Conservation (phyloP, 2,797 vertebrate species). For the Tragopan temminckii region DNA sequence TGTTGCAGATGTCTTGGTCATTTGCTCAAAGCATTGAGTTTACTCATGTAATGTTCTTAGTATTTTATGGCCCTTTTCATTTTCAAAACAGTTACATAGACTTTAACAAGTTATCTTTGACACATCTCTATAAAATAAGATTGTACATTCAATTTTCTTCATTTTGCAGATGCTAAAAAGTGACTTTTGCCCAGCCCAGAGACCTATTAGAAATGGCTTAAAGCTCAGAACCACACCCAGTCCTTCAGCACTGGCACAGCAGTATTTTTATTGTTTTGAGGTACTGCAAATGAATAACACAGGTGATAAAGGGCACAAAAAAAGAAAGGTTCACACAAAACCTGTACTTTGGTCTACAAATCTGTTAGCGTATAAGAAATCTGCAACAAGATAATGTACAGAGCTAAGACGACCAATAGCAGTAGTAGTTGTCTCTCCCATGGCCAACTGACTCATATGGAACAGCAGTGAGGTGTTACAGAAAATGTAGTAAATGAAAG, state of each 20-base stretch:
- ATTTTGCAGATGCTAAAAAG: not conserved
- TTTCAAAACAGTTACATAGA: not conserved
- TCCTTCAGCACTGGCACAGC: not conserved
- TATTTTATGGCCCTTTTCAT: not conserved
- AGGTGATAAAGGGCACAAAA: not conserved
- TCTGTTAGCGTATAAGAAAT: not conserved
- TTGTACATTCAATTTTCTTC: not conserved
- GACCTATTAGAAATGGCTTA: not conserved
- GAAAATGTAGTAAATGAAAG: not conserved
- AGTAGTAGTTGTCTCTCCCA: not conserved
- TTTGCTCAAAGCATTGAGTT: not conserved
- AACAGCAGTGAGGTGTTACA: not conserved
- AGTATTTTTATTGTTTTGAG: not conserved
- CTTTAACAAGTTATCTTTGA: not conserved
- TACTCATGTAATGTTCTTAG: not conserved
- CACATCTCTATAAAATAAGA: not conserved
- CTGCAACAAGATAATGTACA: not conserved
- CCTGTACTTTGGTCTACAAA: not conserved
- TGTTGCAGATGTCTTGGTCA: conserved; percentile 33
- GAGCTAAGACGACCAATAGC: not conserved
- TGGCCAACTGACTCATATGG: no score
- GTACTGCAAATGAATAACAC: not conserved
- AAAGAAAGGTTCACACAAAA: not conserved
- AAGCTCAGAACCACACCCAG: not conserved
- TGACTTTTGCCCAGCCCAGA: not conserved